Percentiles rank a stretch among this genome's conserved stretches.
Conservation (phyloP, 1,140 invertebrate species). For the Macrobrachium rosenbergii region DNA sequence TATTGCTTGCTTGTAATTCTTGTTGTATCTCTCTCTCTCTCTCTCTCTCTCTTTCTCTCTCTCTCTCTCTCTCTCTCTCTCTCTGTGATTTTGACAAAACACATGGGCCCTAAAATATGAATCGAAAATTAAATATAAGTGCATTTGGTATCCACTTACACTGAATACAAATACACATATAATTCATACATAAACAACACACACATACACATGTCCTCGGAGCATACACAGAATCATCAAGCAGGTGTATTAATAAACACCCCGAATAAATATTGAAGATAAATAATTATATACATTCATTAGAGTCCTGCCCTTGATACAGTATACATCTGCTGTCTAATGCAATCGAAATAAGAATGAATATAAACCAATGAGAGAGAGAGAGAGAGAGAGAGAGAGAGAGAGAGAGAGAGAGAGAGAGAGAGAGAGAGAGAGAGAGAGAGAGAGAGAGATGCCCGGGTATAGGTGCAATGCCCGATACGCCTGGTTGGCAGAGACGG, state of each 20-base stretch:
- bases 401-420: conserved; percentile 17
- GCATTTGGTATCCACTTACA: too few relatives aligned
- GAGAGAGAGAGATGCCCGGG: background rate
- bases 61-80: conserved; percentile 19
- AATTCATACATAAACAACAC: too few relatives aligned
- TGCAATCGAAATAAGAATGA: too few relatives aligned
- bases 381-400: conserved; percentile 4
- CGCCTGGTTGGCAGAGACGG: background rate
- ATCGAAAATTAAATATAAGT: too few relatives aligned
- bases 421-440: conserved; percentile 10
- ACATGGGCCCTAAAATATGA: background rate
- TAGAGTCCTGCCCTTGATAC: too few relatives aligned
- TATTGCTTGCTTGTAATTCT: background rate
- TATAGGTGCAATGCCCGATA: too few relatives aligned
- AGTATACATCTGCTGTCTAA: background rate
- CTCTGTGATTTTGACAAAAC: background rate
- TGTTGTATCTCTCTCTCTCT: conserved; percentile 3
- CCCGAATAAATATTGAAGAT: too few relatives aligned
- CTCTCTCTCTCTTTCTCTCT: conserved; percentile 2
- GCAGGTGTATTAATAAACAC: too few relatives aligned
- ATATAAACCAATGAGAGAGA: background rate
- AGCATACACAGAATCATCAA: too few relatives aligned
- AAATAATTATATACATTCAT: too few relatives aligned
- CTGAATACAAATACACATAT: too few relatives aligned
- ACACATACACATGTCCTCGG: too few relatives aligned